These are phyloP conservation scores for Parascotia fuliginaria DNA, from an alignment of 2,888 invertebrate genomes.

Conservation along the genomic window DNA sequence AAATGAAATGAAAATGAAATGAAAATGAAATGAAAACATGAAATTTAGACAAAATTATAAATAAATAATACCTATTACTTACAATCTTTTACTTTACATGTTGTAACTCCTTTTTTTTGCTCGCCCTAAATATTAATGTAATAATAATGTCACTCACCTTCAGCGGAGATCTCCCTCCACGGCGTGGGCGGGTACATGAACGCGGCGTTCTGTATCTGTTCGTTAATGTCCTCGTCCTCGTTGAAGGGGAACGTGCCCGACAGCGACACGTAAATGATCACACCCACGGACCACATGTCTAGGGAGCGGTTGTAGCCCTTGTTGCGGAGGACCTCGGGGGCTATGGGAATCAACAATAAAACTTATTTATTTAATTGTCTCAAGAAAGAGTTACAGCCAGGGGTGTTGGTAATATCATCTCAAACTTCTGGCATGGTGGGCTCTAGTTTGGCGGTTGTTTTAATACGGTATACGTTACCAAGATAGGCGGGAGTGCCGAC, in stretches of 20 bases:
- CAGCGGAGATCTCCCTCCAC: constrained; percentile 96
- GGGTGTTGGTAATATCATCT: too few relatives aligned
- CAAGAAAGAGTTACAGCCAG: too few relatives aligned
- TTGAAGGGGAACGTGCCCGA: constrained; percentile 99
- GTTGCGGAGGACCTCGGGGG: constrained; percentile 98
- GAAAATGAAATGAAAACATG: too few relatives aligned
- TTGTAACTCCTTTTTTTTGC: too few relatives aligned
- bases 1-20: too few relatives aligned
- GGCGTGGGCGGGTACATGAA: constrained; percentile 99
- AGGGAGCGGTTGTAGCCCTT: constrained; percentile 99
- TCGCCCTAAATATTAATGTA: not conserved
- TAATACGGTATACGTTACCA: constrained; percentile 81
- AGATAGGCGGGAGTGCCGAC: constrained; percentile 99
- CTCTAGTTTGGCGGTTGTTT: too few relatives aligned
- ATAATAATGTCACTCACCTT: constrained; percentile 53
- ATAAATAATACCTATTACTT: too few relatives aligned
- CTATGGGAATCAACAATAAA: constrained; percentile 81
- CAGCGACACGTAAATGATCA: constrained; percentile 98
- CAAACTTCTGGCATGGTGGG: too few relatives aligned
- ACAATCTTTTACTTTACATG: too few relatives aligned
- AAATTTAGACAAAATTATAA: too few relatives aligned
- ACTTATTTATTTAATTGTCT: too few relatives aligned
- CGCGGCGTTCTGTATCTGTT: constrained; percentile 99
- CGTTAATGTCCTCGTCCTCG: constrained; percentile 99
- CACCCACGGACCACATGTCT: constrained; percentile 99